These are phyloP conservation scores for Neofelis nebulosa DNA, from an alignment of 2,113 vertebrate species.

Conservation along the genomic window DNA sequence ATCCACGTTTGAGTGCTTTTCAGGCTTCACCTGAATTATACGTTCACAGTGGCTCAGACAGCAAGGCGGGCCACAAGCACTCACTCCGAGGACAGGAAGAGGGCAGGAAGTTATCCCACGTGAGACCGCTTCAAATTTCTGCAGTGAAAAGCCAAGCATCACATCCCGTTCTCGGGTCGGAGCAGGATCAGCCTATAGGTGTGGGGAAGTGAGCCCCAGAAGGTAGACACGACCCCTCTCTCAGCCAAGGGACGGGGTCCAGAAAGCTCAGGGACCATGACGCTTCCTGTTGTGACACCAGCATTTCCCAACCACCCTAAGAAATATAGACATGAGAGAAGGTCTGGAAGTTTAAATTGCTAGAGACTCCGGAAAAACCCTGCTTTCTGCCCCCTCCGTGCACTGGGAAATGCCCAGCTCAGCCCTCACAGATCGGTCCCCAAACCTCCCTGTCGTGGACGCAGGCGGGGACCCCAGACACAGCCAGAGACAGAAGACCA, in stretches of 20 bases:
- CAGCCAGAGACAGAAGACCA: slow-evolving; percentile 9
- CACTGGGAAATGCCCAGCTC: slow-evolving; percentile 59
- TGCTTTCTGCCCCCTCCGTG: slow-evolving; percentile 59
- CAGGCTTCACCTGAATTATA: neutral
- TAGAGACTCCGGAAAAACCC: slow-evolving; percentile 18
- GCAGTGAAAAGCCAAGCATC: neutral
- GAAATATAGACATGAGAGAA: neutral
- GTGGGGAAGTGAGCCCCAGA: accelerated
- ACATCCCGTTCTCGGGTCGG: neutral
- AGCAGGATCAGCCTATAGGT: neutral
- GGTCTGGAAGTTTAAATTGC: neutral
- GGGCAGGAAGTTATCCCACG: neutral
- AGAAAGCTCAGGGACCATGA: neutral
- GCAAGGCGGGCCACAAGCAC: neutral
- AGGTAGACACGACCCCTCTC: accelerated
- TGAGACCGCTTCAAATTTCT: neutral
- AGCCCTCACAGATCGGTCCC: slow-evolving; percentile 31
- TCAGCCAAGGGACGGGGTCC: neutral
- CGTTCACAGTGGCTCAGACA: neutral
- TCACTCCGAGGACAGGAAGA: neutral
- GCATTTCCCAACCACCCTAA: neutral
- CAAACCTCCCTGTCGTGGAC: neutral
- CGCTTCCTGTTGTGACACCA: too few species aligned
- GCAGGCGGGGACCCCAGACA: neutral
- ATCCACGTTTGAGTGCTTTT: too few species aligned